Percentiles rank a stretch among this genome's conserved stretches.
phyloP scores from a whole-genome alignment of 2,797 vertebrate genomes.

The Onychomys torridus region DNA sequence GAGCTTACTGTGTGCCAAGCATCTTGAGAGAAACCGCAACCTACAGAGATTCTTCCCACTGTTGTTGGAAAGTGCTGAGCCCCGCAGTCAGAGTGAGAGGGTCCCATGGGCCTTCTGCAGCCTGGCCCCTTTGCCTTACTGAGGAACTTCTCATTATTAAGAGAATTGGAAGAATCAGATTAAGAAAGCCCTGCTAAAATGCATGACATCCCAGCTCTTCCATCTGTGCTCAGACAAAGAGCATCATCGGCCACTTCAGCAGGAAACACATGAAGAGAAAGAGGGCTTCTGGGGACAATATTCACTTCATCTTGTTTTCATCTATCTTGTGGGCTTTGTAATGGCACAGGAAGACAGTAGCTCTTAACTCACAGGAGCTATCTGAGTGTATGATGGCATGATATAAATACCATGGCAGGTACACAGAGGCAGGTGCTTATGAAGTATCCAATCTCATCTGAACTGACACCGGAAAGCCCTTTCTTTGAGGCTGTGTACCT shows the following conservation, averaged over 20 bases:
- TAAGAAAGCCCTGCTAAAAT: background rate
- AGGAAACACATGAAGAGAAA: background rate
- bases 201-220: background rate
- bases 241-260: background rate
- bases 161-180: background rate
- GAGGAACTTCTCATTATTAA: background rate
- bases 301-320: background rate
- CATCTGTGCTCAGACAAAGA: background rate
- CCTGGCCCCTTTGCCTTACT: background rate
- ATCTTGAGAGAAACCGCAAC: background rate
- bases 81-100: background rate
- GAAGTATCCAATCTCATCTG: background rate
- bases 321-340: background rate
- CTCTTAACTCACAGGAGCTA: background rate
- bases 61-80: background rate
- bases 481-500: background rate
- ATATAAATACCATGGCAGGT: background rate
- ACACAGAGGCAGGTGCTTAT: background rate
- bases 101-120: background rate
- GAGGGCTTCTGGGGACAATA: background rate
- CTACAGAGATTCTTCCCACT: background rate
- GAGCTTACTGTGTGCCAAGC: background rate
- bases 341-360: background rate
- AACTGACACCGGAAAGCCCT: background rate
- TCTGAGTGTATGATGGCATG: background rate